Base-by-base conservation (phyloP, 2,888 invertebrate species). In the Drosophila rubida region DNA sequence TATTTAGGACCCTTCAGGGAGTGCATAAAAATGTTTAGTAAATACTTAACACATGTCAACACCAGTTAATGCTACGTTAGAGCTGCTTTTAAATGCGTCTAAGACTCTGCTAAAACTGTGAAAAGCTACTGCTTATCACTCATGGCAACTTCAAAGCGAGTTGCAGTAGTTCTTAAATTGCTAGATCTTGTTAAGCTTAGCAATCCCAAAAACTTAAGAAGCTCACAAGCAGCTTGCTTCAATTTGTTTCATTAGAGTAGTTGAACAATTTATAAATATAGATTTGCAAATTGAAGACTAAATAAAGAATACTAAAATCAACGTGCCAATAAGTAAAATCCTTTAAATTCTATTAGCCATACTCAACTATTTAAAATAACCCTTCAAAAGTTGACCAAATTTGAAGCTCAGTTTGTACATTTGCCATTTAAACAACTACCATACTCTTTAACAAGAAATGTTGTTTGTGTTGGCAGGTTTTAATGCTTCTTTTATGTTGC, bases 401-500 rank as follows among this genome's bases (percentile, higher is more conserved):
- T 22, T 23, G 6, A 19, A 11, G 7, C 19, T 3, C 3, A 39
- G n/a, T 25, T 4, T 1, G 6, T 42, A n/a, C 39, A 9, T 7
- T 19, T 42, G 30, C 6, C 1, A 16, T 11, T 30, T 1, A 16
- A 2, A 46, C 46, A 9, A 2, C n/a, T 13, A 5, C 25, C 23
- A 23, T 32, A 35, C 8, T 32, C 22, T n/a, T 3, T 35, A 8
- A 53, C 16, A 19, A 6, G 9, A 5, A 35, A 41, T 35, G 41
- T 30, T 30, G 14, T 50, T 35, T 53, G 13, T 41, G 48, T 42
- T 13, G 30, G 13, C 48, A 42, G 49, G 19, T 80, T 80, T 85
- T 80, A 85, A 85, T 78, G 66, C 69, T 41, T 53, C 59, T 83
- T 83, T 87, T 87, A 85, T 85, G 77, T 75, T 75, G 74, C 86